Base-by-base conservation (phyloP, 2,888 invertebrate genomes). In the Plusia festucae region DNA sequence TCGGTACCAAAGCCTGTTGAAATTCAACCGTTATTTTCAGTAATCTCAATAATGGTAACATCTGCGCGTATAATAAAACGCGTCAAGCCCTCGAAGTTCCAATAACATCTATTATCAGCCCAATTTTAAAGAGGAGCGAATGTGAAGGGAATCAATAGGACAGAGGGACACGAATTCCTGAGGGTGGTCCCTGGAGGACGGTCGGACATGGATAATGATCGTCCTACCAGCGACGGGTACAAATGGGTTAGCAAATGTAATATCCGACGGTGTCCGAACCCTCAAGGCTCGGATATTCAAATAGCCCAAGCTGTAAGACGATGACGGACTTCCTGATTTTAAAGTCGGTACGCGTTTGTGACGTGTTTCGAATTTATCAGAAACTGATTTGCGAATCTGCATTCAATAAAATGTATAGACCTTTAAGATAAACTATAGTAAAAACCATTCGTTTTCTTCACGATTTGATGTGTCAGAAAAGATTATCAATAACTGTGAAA, bases 181-280 rank as follows among this genome's bases (percentile, higher is more conserved):
- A 86, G 90, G 90, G 90, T 82, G 81, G 84, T 88, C 91, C 90
- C 90, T 68, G 76, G 90, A 89, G 92, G 85, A 88, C 83, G 86
- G 88, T 85, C 88, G 86, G 90, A 92, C 93, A 92, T 81, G 91
- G 92, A 93, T 94, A 94, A 94, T 94, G 94, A 94, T 93, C 89
- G 89, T 88, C 85, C 86, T 85, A 86, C 91, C 88, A 87, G 84
- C 86, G 89, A 94, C 94, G 93, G 93, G 85, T 94, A 95, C 94
- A 95, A 95, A 94, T 95, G 93, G 92, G 89, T 91, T 90, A 93
- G 92, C 93, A 90, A 94, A 94, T 94, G 93, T 93, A 95, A 95
- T 94, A 94, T 94, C 93, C 93, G 93, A 87, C 84, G 82, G 88
- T 88, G 90, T 91, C 92, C 89, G 87, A 89, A 84, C 87, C 84